Conservation (phyloP, 2,797 vertebrate species). For the Adrianichthys oophorus region DNA sequence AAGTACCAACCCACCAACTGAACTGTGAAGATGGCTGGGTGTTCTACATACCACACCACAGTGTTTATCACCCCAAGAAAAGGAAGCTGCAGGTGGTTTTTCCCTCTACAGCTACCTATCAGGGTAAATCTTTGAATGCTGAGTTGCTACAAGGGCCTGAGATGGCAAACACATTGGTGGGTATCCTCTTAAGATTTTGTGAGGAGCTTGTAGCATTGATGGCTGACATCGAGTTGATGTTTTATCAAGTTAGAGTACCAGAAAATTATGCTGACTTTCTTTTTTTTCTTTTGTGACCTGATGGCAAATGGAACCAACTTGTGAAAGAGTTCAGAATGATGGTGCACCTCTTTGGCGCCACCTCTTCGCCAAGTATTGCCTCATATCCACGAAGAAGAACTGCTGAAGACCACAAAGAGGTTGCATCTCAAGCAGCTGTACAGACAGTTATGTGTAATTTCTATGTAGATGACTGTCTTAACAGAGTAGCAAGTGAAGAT, state of each 20-base stretch:
- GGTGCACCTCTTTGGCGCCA: not conserved
- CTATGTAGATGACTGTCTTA: too few species aligned
- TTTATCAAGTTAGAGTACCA: constrained; percentile 6
- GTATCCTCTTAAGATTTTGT: not conserved
- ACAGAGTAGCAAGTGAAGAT: too few species aligned
- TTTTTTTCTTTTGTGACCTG: constrained; percentile 4
- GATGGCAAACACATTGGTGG: not conserved
- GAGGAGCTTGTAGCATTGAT: not conserved
- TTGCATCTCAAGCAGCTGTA: not conserved
- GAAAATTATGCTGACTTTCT: not conserved
- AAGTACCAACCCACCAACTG: not conserved
- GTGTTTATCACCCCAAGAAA: too few species aligned
- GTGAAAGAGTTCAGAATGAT: constrained; percentile 5
- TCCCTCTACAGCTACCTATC: not conserved
- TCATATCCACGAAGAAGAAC: constrained; percentile 7
- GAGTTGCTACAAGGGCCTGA: constrained; percentile 2
- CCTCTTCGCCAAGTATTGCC: not conserved
- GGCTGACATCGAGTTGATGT: constrained; percentile 6
- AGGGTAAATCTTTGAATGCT: not conserved
- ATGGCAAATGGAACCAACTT: not conserved
- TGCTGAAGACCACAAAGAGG: not conserved
- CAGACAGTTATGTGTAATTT: too few species aligned
- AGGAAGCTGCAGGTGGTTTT: too few species aligned
- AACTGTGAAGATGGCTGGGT: too few species aligned
- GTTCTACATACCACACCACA: too few species aligned